Percentiles rank a stretch among this genome's conserved stretches.
These are phyloP conservation scores for Thysanoteuthis rhombus DNA, from an alignment of 2,888 invertebrate genomes.

Conservation along the genomic window DNA sequence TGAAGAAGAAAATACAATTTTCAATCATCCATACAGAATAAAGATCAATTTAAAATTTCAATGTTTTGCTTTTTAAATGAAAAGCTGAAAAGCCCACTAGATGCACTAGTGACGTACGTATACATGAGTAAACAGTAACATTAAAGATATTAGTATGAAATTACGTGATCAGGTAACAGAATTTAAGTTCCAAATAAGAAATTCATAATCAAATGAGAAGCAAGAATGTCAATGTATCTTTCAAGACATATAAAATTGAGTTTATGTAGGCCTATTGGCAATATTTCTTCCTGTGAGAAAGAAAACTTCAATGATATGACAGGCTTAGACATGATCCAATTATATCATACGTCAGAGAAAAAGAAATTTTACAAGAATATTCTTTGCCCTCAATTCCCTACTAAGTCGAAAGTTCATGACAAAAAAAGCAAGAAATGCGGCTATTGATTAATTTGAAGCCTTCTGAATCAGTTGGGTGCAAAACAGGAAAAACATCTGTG, in stretches of 20 bases:
- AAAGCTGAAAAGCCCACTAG: neutral
- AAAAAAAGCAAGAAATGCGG: neutral
- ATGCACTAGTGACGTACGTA: neutral
- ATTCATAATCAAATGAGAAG: neutral
- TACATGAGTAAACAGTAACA: neutral
- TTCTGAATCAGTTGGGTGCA: neutral
- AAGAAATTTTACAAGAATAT: neutral
- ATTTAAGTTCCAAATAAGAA: neutral
- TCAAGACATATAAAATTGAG: constrained; percentile 12
- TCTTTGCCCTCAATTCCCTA: neutral
- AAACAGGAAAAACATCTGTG: neutral
- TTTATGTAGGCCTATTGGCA: neutral
- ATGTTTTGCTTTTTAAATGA: neutral
- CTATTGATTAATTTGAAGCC: neutral
- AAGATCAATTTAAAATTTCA: neutral
- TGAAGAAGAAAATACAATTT: neutral
- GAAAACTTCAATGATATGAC: neutral
- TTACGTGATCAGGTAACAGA: neutral
- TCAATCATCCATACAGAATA: neutral
- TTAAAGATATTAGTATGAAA: neutral
- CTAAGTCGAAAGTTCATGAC: neutral
- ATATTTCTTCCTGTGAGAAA: neutral
- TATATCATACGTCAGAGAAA: neutral
- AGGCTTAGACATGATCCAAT: neutral
- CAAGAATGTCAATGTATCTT: neutral